A percentile compares a stretch with the other conserved stretches of the same genome.
Evolutionary conservation across 2,888 invertebrate genomes (phyloP).

Genomic region (Nysson spinosus): DNA sequence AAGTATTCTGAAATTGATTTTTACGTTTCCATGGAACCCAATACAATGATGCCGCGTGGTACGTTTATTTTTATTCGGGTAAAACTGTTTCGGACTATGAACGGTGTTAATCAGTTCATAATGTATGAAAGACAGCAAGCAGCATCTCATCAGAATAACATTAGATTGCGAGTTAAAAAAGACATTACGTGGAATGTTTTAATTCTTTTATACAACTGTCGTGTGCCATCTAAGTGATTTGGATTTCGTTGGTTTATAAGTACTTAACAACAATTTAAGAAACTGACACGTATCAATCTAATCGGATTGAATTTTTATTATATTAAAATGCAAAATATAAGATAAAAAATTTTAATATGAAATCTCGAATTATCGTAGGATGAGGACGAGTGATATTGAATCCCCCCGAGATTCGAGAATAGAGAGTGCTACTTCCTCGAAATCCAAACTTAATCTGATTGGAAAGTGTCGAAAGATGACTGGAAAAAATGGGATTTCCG

Average conservation of each 20-base stretch:
- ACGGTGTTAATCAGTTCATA: not conserved
- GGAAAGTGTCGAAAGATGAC: slow-evolving; percentile 19
- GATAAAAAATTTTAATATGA: too few relatives aligned
- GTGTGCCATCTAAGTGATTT: too few relatives aligned
- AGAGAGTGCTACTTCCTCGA: slow-evolving; percentile 34
- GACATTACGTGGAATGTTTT: not conserved
- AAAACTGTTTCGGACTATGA: not conserved
- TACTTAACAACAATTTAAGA: too few relatives aligned
- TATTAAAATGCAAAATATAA: too few relatives aligned
- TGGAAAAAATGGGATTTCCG: slow-evolving; percentile 38
- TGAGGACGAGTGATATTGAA: slow-evolving; percentile 22
- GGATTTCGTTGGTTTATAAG: too few relatives aligned
- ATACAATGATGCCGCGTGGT: not conserved
- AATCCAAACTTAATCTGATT: slow-evolving; percentile 13
- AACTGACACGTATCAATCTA: too few relatives aligned
- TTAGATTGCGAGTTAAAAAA: not conserved
- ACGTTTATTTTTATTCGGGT: not conserved
- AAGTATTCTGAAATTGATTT: slow-evolving; percentile 41
- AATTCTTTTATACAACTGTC: not conserved
- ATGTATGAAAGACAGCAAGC: not conserved
- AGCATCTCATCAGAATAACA: not conserved
- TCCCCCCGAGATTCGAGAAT: slow-evolving; percentile 18
- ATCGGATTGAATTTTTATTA: too few relatives aligned
- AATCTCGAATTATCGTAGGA: slow-evolving; percentile 5
- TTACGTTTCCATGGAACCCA: slow-evolving; percentile 32